Evolutionary conservation across 1,140 invertebrate species (phyloP), one percentile per base, ranked within the genome.

Genomic region (Anastatus disparis): DNA sequence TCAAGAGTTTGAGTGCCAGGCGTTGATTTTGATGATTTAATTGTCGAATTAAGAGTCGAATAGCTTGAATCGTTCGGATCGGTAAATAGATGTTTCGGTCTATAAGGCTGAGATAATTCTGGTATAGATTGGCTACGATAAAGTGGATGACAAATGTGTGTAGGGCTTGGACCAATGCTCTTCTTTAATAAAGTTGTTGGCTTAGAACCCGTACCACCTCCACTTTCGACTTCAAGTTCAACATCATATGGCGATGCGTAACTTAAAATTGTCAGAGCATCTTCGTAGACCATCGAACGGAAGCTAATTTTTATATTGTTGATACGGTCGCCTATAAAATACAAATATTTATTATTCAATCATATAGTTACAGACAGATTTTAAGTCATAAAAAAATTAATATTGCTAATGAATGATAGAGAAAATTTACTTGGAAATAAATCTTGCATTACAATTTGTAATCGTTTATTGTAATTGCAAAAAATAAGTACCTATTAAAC

Each of bases 221-320:
- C 85, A 74, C 85, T 90, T 65, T 90, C 87, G n/a, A 93, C 88
- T 74, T 91, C 89, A 7, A 94, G 83, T 44, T 89, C 87, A 2
- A 95, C 92, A 73, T 94, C 94, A 78, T 97, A 97, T 0, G 95
- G 95, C n/a, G 95, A 96, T 1, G 95, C 95, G 71, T 96, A 95
- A 62, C 93, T 94, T 4, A 97, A 85, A 70, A 97, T 95, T 1
- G 93, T 93, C 40, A 96, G 82, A 0, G 95, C 95, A 78, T 97
- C 95, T 83, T 97, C 94, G 78, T 94, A 92, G 0, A 95, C 94
- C 87, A 96, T 96, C 65, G 93, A 93, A 44, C 92, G 89, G 79
- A 96, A 95, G 70, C 91, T 94, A 26, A 97, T 94, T 38, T 92
- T 94, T 31, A 97, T 91, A 73, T 91, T 92, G 65, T 91, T 89